Evolutionary conservation across 2,113 vertebrate species (phyloP).

Genomic region (Uria lomvia): DNA sequence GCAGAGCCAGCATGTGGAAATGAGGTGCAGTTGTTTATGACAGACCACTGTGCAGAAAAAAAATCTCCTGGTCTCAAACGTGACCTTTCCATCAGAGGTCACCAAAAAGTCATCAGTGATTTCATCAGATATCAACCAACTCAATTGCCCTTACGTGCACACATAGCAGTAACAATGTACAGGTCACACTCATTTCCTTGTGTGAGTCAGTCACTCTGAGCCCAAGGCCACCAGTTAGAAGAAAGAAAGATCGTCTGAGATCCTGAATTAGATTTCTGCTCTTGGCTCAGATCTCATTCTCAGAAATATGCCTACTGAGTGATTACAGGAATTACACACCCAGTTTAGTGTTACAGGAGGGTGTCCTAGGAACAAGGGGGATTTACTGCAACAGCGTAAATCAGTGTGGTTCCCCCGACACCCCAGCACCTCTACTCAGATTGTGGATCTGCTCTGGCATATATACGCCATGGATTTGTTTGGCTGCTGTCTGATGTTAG

Average conservation of each 20-base stretch:
- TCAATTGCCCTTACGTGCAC: conserved; percentile 60
- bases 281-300: conserved; percentile 42
- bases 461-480: neutral
- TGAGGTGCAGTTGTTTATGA: conserved; percentile 29
- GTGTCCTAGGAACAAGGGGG: neutral
- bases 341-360: neutral
- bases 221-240: conserved; percentile 63
- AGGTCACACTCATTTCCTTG: conserved; percentile 61
- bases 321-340: conserved; percentile 20
- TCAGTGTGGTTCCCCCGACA: neutral
- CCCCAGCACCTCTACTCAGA: neutral
- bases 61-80: neutral
- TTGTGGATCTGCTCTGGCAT: neutral
- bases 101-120: conserved; percentile 58
- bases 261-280: conserved; percentile 58
- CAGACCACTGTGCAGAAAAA: neutral
- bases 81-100: conserved; percentile 50
- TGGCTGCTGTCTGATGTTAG: neutral
- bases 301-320: conserved; percentile 45
- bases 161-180: conserved; percentile 24
- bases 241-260: conserved; percentile 50
- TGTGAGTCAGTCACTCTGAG: conserved; percentile 48
- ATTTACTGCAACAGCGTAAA: neutral
- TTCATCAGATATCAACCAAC: conserved; percentile 60
- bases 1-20: neutral